Percentiles rank a stretch among this genome's conserved stretches.
Evolutionary conservation across 37 sponge, comb jelly and placozoan species (phyloP).

Genomic region (Bolinopsis microptera): DNA sequence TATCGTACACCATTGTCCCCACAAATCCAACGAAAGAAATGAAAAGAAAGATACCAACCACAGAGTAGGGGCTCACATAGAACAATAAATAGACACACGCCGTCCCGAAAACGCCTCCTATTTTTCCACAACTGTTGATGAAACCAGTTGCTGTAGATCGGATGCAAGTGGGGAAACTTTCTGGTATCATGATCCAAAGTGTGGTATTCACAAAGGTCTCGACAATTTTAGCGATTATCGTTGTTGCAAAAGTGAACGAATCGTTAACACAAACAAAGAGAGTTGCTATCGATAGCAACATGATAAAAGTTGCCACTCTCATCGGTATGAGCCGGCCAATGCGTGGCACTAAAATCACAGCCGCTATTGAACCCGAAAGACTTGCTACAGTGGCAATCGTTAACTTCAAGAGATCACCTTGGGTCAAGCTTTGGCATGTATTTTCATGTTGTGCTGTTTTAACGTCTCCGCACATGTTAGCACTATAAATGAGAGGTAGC

Average conservation of each 20-base stretch:
- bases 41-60: not conserved
- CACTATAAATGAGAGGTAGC: not conserved
- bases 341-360: not conserved
- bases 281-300: not conserved
- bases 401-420: not conserved
- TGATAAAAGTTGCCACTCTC: not conserved
- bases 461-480: not conserved
- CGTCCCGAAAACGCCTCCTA: not conserved
- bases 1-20: not conserved
- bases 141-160: constrained; percentile 13
- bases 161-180: not conserved
- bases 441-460: not conserved
- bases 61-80: not conserved
- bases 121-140: constrained; percentile 7
- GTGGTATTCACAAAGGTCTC: not conserved
- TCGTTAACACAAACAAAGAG: not conserved
- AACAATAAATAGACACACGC: not conserved
- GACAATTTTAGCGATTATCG: not conserved
- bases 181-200: constrained; percentile 23
- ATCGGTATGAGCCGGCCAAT: constrained; percentile 4
- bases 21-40: not conserved
- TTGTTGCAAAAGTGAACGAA: not conserved
- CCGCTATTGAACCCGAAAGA: not conserved
- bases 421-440: not conserved
- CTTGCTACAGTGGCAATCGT: not conserved